Evolutionary conservation across 2,888 invertebrate species (phyloP).

Genomic region (Chrysolina haemoptera): DNA sequence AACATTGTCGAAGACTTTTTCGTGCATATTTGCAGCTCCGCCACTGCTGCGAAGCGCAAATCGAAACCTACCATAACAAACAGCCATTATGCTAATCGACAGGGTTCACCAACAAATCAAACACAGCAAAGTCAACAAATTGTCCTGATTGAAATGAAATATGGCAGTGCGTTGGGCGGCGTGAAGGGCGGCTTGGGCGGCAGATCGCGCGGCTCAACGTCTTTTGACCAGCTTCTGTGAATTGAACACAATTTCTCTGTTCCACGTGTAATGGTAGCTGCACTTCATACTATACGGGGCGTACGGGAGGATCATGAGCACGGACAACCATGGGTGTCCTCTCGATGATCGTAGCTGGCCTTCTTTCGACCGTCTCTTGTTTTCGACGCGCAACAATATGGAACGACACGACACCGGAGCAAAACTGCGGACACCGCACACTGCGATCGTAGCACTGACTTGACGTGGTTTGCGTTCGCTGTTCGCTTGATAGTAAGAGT

Average conservation of each 20-base stretch:
- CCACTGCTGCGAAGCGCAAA: background rate
- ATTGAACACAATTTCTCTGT: slow-evolving; percentile 93
- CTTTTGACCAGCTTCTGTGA: slow-evolving; percentile 94
- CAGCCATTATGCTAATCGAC: slow-evolving; percentile 62
- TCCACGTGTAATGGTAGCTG: slow-evolving; percentile 93
- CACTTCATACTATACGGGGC: slow-evolving; percentile 76
- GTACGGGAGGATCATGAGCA: slow-evolving; percentile 65
- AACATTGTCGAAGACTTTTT: too few species aligned
- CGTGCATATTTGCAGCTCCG: background rate
- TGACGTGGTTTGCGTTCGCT: slow-evolving; percentile 9
- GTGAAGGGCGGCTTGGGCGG: slow-evolving; percentile 53
- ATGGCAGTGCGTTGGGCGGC: slow-evolving; percentile 48
- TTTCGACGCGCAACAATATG: slow-evolving; percentile 11
- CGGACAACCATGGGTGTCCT: slow-evolving; percentile 56
- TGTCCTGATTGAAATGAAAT: slow-evolving; percentile 42
- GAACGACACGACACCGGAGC: slow-evolving; percentile 13
- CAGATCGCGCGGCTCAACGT: slow-evolving; percentile 76
- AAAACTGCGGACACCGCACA: background rate
- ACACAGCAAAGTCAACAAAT: slow-evolving; percentile 55
- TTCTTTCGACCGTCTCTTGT: background rate
- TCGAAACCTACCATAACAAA: slow-evolving; percentile 67
- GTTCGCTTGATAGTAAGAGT: slow-evolving; percentile 1
- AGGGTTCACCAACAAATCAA: slow-evolving; percentile 52
- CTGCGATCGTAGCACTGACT: slow-evolving; percentile 3
- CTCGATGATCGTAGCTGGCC: background rate